Base-by-base conservation (phyloP, 2,888 invertebrate genomes). In the Phyto melanocephala region DNA sequence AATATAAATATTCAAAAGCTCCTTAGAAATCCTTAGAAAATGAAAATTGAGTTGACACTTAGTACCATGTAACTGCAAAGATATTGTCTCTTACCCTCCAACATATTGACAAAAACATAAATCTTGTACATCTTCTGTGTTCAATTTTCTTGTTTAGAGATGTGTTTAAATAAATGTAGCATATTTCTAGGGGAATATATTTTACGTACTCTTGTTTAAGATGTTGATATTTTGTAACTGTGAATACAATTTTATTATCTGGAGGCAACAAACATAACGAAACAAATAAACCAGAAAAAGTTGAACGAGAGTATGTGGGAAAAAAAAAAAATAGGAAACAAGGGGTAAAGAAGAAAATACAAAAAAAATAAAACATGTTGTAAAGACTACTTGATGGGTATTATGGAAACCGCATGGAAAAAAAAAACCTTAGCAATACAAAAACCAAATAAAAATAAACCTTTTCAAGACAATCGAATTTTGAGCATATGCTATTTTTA, bases 381-480 rank as follows among this genome's bases (percentile, higher is more conserved):
- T 65, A 72, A 67, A 60, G 22, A 71, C 50, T 56, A 58, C 70
- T 75, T 75, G 58, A 75, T 50, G 70, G 24, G 6, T 20, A 35
- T 45, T 24, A 2, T 28, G 33, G 6, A 33, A 56, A 37, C 4
- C 20, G 33, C 54, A 68, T 13, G 22, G 33, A 28, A 28, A 33
- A 54, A 47, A 47, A n/a, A 35, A 35, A 47, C 4, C 3, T 33
- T 11, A 20, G 24, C 33, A 40, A 50, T 47, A 70, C 10, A 70
- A 42, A 22, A 62, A 50, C 22, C 13, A 33, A 28, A 63, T 45
- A 35, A 54, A 74, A 54, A 74, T 22, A 63, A 56, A 71, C 33
- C 33, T 58, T 65, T 28, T 65, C 8, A 37, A 40, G 33, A 45
- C 42, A 13, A 65, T 65, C 42, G 65, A 28, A 47, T 54, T 22